phyloP scores from a whole-genome alignment of 2,797 vertebrate genomes.

The Coregonus suidteri region DNA sequence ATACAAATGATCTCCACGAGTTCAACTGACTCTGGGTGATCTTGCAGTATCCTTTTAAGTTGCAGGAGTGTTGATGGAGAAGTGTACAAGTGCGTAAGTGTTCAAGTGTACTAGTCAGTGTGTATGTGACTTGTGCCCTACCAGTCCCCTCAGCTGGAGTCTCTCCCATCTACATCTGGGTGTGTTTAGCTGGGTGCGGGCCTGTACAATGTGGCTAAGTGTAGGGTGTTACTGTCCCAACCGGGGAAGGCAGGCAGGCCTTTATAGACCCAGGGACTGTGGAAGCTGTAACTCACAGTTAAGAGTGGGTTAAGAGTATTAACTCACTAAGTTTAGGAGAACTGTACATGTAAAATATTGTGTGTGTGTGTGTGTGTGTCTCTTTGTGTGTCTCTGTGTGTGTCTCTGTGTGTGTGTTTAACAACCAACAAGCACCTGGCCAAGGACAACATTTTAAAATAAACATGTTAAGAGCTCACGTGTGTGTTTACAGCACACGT shows the following conservation, averaged over 20 bases:
- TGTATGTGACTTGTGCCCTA: no score
- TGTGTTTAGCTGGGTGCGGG: slow-evolving; percentile 77
- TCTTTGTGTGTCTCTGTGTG: no score
- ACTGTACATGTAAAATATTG: no score
- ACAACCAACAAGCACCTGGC: neutral
- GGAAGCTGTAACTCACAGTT: slow-evolving; percentile 69
- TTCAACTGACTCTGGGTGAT: no score
- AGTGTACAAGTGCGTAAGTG: neutral
- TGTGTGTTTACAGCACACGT: neutral
- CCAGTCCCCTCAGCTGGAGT: slow-evolving; percentile 33
- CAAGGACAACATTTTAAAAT: neutral
- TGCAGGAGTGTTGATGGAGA: no score
- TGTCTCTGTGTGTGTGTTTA: no score
- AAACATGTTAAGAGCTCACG: neutral
- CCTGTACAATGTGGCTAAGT: slow-evolving; percentile 75
- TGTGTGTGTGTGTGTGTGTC: no score
- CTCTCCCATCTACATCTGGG: slow-evolving; percentile 62
- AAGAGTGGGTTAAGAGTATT: slow-evolving; percentile 46
- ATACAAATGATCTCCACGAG: no score
- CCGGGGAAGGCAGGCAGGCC: slow-evolving; percentile 25
- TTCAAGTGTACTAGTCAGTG: no score
- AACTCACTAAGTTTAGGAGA: no score
- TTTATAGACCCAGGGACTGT: slow-evolving; percentile 34
- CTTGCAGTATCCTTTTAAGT: no score
- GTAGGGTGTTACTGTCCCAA: slow-evolving; percentile 77